A percentile compares a stretch with the other conserved stretches of the same genome.
Conservation (phyloP, 92 coral and sea anemone genomes). For the Desmophyllum pertusum region DNA sequence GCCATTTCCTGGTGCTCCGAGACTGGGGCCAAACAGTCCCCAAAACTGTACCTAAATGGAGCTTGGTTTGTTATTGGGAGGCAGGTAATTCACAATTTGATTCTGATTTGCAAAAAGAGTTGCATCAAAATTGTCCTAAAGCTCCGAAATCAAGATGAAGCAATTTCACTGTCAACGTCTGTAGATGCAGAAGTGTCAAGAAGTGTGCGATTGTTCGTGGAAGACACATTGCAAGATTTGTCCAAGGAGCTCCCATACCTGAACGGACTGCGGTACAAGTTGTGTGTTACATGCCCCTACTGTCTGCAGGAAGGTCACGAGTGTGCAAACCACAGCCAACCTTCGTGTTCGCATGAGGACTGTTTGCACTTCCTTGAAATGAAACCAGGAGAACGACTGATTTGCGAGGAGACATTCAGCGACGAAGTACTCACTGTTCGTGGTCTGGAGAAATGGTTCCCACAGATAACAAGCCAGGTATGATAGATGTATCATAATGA, state of each 20-base stretch:
- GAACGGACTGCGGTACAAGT: background rate
- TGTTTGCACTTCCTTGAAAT: background rate
- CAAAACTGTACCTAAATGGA: constrained; percentile 37
- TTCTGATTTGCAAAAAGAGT: no score
- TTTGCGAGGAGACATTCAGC: background rate
- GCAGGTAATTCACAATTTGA: constrained; percentile 43
- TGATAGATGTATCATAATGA: no score
- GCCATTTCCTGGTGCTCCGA: constrained; percentile 40
- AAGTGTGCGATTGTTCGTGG: background rate
- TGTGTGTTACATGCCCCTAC: background rate
- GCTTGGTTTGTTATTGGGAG: no score
- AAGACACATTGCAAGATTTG: background rate
- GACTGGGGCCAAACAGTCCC: constrained; percentile 20
- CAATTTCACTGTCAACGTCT: no score
- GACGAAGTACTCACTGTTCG: background rate
- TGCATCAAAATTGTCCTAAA: background rate
- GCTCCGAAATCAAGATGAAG: no score
- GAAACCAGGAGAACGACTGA: background rate
- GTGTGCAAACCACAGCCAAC: background rate
- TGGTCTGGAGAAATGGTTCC: constrained; percentile 13
- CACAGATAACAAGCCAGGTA: background rate
- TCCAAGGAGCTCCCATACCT: background rate
- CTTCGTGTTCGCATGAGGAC: background rate
- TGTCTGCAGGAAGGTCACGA: background rate
- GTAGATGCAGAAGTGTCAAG: background rate